Percentiles rank a stretch among this genome's conserved stretches.
These are phyloP conservation scores for Hypsopygia costalis DNA, from an alignment of 2,888 invertebrate genomes.

Conservation along the genomic window DNA sequence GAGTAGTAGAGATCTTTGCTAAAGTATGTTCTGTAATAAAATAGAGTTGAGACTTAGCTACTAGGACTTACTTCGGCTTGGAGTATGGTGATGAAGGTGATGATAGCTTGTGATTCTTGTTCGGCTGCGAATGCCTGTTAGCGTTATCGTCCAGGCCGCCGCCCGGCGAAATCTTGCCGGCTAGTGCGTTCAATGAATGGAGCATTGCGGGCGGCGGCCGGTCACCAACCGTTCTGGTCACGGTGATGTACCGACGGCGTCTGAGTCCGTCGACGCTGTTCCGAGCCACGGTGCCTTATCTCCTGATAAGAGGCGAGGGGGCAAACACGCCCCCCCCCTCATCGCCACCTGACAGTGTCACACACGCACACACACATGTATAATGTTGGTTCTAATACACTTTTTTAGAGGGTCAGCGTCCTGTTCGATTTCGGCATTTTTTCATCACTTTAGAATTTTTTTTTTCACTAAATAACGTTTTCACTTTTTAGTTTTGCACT, in stretches of 20 bases:
- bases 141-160: conserved; percentile 85
- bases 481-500: conserved; percentile 27
- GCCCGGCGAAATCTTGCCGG: conserved; percentile 94
- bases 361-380: conserved; percentile 49
- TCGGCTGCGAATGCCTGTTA: conserved; percentile 81
- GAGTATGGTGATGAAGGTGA: conserved; percentile 72
- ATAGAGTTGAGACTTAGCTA: no score
- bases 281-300: conserved; percentile 71
- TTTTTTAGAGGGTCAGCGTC: conserved; percentile 63
- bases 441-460: conserved; percentile 36
- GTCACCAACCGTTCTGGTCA: conserved; percentile 71
- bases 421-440: conserved; percentile 68
- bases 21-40: no score
- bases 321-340: conserved; percentile 73
- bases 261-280: conserved; percentile 54
- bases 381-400: conserved; percentile 36
- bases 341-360: conserved; percentile 73
- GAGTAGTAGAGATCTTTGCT: no score
- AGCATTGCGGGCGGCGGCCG: conserved; percentile 89
- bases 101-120: conserved; percentile 70
- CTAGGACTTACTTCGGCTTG: conserved; percentile 73
- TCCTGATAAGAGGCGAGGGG: conserved; percentile 78
- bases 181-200: conserved; percentile 92
- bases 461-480: conserved; percentile 30
- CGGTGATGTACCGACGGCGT: conserved; percentile 63